phyloP scores from a whole-genome alignment of 2,113 vertebrate species.

The Callopanchax toddi region DNA sequence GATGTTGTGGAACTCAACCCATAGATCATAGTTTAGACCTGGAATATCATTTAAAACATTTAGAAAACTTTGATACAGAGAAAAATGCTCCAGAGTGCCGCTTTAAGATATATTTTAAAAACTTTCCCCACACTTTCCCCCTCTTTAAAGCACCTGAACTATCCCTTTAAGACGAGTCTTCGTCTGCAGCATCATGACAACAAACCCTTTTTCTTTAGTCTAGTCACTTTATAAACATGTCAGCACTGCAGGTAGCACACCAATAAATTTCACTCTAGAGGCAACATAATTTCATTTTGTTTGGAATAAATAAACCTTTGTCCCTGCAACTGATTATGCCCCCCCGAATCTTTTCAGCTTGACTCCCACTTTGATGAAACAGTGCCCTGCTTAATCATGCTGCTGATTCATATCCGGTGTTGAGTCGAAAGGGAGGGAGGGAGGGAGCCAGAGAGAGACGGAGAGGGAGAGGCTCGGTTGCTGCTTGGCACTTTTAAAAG shows the following conservation, averaged over 20 bases:
- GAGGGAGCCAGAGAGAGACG: constrained; percentile 9
- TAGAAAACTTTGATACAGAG: no score
- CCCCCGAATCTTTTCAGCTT: constrained; percentile 67
- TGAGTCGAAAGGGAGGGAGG: constrained; percentile 8
- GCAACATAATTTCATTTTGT: constrained; percentile 76
- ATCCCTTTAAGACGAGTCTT: neutral
- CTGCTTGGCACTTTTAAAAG: constrained; percentile 39
- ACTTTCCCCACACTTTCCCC: no score
- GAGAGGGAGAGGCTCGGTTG: constrained; percentile 45
- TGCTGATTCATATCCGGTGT: constrained; percentile 72
- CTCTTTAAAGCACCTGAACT: neutral
- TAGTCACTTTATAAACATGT: constrained; percentile 74
- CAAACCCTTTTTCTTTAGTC: constrained; percentile 32
- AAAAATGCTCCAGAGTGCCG: no score
- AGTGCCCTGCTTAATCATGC: constrained; percentile 72
- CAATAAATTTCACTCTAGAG: constrained; percentile 71
- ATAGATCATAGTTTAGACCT: no score
- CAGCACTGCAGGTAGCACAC: constrained; percentile 60
- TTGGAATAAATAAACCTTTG: constrained; percentile 77
- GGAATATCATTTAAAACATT: no score
- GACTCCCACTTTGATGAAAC: constrained; percentile 77
- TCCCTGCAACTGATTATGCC: constrained; percentile 73
- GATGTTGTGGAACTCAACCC: no score
- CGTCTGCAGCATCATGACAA: constrained; percentile 18
- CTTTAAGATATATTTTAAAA: no score